Base-by-base conservation (phyloP, 2,797 vertebrate genomes). In the Helarctos malayanus region DNA sequence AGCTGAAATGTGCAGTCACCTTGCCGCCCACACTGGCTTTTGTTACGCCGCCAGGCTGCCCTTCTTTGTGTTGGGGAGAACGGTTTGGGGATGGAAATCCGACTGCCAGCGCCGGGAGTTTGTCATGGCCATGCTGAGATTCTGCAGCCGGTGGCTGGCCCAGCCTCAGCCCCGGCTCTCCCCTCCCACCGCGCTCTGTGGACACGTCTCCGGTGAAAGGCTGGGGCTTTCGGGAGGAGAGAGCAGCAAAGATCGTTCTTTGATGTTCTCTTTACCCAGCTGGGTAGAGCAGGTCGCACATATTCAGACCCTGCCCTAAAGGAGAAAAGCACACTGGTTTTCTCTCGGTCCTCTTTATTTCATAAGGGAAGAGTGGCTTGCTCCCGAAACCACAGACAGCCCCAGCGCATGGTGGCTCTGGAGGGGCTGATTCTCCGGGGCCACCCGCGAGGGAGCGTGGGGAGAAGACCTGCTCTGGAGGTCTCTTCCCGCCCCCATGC, bases 1-100 rank as follows among this genome's bases (percentile, higher is more conserved):
- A 98, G 99, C 99, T 99, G 99, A 99, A 99, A 99, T 98, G 98
- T 98, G 98, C 98, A 98, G 98, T 98, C 99, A 99, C 99, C 99
- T 99, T 99, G 99, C 98, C 98, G 98, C 99, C 98, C 98, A 99
- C 98, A 98, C 98, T 98, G 98, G 98, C 99, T 98, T 98, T 98
- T 98, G 98, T 98, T 97, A 97, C 27, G 41, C 92, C 86, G 98
- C 98, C 99, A 98, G 98, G 96, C 98, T 97, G 98, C 98, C 98
- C 98, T 98, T 98, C 98, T 98, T 98, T 98, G 98, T 99, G 98
- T 81, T 65, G 86, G 97, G 78, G 87, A 98, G 97, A 98, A 94
- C 54, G 91, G 98, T 97, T 95, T 93, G 47, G 97, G 97, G 97
- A 97, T 96, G 98, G 98, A 97, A 98, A 98, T 97, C 98, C 73